Percentiles rank a stretch among this genome's conserved stretches.
phyloP scores from a whole-genome alignment of 2,888 invertebrate species.

The Eupeodes latifasciatus region DNA sequence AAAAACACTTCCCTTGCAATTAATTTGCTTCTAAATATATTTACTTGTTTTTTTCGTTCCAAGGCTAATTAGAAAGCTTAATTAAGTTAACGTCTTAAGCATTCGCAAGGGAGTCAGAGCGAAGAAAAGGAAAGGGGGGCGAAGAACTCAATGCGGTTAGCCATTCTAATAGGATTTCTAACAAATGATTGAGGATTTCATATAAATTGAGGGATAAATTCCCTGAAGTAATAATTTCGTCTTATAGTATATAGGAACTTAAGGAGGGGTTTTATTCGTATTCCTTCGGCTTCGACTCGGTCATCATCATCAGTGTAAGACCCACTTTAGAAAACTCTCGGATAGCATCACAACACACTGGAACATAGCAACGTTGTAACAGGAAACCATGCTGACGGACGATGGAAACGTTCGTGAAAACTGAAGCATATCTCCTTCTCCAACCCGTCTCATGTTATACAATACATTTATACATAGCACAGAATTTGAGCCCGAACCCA shows the following conservation, averaged over 20 bases:
- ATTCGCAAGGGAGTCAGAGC: conserved; percentile 22
- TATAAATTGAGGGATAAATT: conserved; percentile 61
- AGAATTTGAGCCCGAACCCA: no score
- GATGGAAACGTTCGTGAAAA: conserved; percentile 26
- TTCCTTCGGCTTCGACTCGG: no score
- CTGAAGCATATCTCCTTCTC: conserved; percentile 17
- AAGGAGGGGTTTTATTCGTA: not conserved
- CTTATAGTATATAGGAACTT: not conserved
- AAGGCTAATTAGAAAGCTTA: conserved; percentile 67
- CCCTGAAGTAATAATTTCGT: conserved; percentile 39
- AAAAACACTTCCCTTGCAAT: conserved; percentile 21
- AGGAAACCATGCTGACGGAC: conserved; percentile 46
- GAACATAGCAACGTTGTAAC: not conserved
- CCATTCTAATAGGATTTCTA: conserved; percentile 59
- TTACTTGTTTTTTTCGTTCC: conserved; percentile 1
- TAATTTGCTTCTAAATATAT: conserved; percentile 9
- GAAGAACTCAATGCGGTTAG: conserved; percentile 16
- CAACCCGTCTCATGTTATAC: not conserved
- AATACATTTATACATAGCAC: not conserved
- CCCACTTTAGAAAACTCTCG: not conserved
- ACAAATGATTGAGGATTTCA: conserved; percentile 55
- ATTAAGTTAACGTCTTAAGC: conserved; percentile 65
- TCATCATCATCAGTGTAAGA: not conserved
- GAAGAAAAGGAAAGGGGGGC: not conserved
- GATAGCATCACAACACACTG: not conserved